Percentiles rank a stretch among this genome's conserved stretches.
Conservation (phyloP, 2,797 vertebrate species). For the Chelon labrosus region DNA sequence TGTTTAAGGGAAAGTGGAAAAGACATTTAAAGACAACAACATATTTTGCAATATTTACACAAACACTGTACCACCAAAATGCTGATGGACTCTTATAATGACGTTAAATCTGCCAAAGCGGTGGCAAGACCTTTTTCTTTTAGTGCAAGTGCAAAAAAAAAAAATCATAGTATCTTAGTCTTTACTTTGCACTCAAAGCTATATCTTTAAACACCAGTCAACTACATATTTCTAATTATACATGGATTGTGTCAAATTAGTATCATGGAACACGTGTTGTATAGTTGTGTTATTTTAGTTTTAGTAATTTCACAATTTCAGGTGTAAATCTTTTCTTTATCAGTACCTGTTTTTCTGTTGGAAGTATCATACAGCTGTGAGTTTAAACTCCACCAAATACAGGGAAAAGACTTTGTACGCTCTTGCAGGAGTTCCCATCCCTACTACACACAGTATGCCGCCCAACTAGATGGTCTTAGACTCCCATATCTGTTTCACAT, state of each 20-base stretch:
- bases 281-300: no score
- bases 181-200: slow-evolving; percentile 3
- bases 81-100: slow-evolving; percentile 35
- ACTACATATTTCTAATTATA: not conserved
- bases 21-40: slow-evolving; percentile 73
- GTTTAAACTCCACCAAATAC: slow-evolving; percentile 1
- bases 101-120: slow-evolving; percentile 4
- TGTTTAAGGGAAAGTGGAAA: slow-evolving; percentile 74
- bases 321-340: not conserved
- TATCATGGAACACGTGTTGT: not conserved
- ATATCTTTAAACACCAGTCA: not conserved
- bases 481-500: not conserved
- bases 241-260: not conserved
- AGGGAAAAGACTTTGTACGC: not conserved
- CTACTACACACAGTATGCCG: no score
- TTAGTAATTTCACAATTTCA: not conserved
- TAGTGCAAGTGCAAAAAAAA: not conserved
- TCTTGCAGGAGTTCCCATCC: not conserved
- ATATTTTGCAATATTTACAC: slow-evolving; percentile 61
- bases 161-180: slow-evolving; percentile 1
- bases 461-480: not conserved
- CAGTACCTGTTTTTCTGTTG: no score
- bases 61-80: slow-evolving; percentile 36
- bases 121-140: slow-evolving; percentile 11
- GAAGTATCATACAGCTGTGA: not conserved